Conservation (phyloP, 2,888 invertebrate genomes). For the Dicycla oo region DNA sequence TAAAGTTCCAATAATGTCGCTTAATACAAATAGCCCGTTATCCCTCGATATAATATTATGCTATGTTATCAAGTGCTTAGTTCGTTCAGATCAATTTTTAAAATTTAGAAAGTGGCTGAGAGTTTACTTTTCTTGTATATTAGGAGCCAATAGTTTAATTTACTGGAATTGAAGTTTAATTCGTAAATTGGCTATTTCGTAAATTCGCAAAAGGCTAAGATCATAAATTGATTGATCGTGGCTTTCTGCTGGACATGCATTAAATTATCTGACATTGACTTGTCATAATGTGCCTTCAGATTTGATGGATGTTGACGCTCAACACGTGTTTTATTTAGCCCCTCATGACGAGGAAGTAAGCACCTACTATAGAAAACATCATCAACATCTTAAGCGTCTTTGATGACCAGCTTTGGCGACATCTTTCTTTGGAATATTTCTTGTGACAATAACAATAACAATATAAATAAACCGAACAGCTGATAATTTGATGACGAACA, state of each 20-base stretch:
- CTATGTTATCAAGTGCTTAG: background rate
- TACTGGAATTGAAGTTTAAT: no score
- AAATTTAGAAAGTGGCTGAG: background rate
- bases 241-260: background rate
- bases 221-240: background rate
- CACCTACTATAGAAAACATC: background rate
- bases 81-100: no score
- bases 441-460: background rate
- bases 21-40: no score
- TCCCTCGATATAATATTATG: no score
- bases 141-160: no score
- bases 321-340: background rate
- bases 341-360: background rate
- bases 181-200: background rate
- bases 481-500: slow-evolving; percentile 9
- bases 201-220: background rate
- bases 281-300: background rate
- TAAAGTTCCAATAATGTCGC: no score
- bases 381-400: background rate
- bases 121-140: background rate
- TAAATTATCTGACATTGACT: background rate
- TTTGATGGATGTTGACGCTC: background rate
- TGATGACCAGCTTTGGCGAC: background rate
- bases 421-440: no score
- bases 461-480: background rate